Evolutionary conservation across 2,797 vertebrate species (phyloP).

Genomic region (Moxostoma hubbsi): DNA sequence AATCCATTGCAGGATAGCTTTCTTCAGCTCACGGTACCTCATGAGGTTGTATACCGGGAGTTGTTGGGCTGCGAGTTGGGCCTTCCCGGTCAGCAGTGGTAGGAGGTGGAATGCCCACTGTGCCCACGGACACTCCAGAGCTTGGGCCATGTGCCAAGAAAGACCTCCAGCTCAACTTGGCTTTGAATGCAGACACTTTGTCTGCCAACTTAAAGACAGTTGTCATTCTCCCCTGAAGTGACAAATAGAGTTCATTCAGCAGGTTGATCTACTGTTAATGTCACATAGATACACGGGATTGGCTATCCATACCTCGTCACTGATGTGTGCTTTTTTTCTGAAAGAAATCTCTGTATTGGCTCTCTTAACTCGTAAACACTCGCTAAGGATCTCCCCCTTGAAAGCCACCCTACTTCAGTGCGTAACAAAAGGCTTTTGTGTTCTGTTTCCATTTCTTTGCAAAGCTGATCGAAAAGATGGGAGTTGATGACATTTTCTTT

Average conservation of each 20-base stretch:
- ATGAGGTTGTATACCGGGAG: too few species aligned
- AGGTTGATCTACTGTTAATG: constrained; percentile 38
- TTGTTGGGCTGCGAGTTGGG: too few species aligned
- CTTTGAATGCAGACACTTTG: constrained; percentile 59
- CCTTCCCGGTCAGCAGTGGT: too few species aligned
- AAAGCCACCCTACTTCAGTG: constrained; percentile 51
- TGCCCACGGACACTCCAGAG: too few species aligned
- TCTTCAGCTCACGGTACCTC: too few species aligned
- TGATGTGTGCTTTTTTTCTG: constrained; percentile 51
- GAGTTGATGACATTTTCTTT: constrained; percentile 55
- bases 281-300: constrained; percentile 48
- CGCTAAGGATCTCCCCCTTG: constrained; percentile 25
- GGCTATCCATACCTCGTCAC: constrained; percentile 41
- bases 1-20: too few species aligned
- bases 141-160: too few species aligned
- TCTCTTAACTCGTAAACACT: constrained; percentile 60
- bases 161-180: constrained; percentile 41
- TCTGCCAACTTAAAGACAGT: constrained; percentile 58
- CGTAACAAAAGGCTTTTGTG: constrained; percentile 56
- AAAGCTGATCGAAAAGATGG: constrained; percentile 51
- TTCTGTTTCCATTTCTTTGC: constrained; percentile 52
- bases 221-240: constrained; percentile 53
- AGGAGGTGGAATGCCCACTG: too few species aligned
- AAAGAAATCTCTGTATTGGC: constrained; percentile 53
- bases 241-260: constrained; percentile 53